A percentile compares a stretch with the other conserved stretches of the same genome.
These are phyloP conservation scores for Orestias chungarensis DNA, from an alignment of 2,797 vertebrate genomes.

Conservation along the genomic window DNA sequence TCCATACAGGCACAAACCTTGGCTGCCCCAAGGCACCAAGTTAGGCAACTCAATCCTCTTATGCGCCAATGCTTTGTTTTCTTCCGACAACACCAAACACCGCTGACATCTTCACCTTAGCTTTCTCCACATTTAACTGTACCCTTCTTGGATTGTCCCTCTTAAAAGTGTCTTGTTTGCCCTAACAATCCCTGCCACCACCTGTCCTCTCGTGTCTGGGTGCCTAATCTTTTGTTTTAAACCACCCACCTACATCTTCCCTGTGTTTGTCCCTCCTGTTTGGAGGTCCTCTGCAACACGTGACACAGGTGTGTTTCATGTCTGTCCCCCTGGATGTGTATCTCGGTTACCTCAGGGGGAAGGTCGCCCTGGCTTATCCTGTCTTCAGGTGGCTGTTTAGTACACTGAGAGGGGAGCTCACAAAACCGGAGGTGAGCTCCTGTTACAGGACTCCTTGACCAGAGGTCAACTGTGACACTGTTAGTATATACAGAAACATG, in stretches of 20 bases:
- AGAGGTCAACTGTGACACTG: slow-evolving; percentile 75
- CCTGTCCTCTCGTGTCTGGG: slow-evolving; percentile 40
- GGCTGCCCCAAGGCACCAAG: slow-evolving; percentile 83
- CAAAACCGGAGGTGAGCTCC: slow-evolving; percentile 80
- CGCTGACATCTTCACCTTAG: slow-evolving; percentile 61
- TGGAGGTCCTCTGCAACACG: slow-evolving; percentile 58
- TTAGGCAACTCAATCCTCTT: slow-evolving; percentile 84
- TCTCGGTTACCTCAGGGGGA: slow-evolving; percentile 80
- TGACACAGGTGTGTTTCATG: slow-evolving; percentile 74
- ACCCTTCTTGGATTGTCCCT: slow-evolving; percentile 70
- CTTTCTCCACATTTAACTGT: slow-evolving; percentile 53
- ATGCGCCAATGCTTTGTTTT: slow-evolving; percentile 82
- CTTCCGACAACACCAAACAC: slow-evolving; percentile 73
- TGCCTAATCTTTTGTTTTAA: slow-evolving; percentile 30
- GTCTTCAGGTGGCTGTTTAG: slow-evolving; percentile 84
- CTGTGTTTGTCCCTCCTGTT: slow-evolving; percentile 39
- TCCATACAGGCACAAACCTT: slow-evolving; percentile 90
- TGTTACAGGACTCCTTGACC: slow-evolving; percentile 82
- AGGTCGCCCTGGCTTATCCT: slow-evolving; percentile 80
- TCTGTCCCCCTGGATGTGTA: slow-evolving; percentile 73
- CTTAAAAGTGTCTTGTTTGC: slow-evolving; percentile 75
- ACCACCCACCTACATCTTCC: slow-evolving; percentile 27
- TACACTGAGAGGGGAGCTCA: slow-evolving; percentile 77
- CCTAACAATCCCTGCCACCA: slow-evolving; percentile 55
- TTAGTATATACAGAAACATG: slow-evolving; percentile 49